A percentile compares a stretch with the other conserved stretches of the same genome.
phyloP scores from a whole-genome alignment of 2,888 invertebrate genomes.

The Oligia latruncula region DNA sequence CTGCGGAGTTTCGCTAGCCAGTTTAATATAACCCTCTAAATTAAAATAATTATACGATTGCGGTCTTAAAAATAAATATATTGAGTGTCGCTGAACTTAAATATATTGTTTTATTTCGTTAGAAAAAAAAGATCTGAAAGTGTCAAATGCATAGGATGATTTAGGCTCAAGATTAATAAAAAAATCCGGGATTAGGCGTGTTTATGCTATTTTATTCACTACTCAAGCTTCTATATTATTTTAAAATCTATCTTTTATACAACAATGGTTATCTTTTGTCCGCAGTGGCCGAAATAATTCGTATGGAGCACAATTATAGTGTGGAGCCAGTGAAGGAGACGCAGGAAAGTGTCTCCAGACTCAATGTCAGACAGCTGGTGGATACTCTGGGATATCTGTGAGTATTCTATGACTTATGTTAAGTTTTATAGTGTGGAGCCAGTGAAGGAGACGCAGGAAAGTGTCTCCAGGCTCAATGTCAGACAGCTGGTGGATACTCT shows the following conservation, averaged over 20 bases:
- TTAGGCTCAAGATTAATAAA: not conserved
- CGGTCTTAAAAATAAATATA: not conserved
- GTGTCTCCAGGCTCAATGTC: no score
- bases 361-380: slow-evolving; percentile 86
- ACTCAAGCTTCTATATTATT: not conserved
- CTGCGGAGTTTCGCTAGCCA: no score
- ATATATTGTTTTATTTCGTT: no score
- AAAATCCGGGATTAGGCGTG: not conserved
- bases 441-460: no score
- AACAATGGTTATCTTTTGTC: slow-evolving; percentile 41
- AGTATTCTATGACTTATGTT: slow-evolving; percentile 64
- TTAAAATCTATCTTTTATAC: not conserved
- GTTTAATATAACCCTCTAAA: no score
- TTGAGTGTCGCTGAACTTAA: not conserved
- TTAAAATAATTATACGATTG: no score
- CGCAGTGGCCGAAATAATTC: slow-evolving; percentile 81
- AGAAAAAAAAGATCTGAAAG: no score
- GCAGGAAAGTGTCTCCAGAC: slow-evolving; percentile 77
- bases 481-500: no score
- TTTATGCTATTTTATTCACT: not conserved
- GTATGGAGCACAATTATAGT: slow-evolving; percentile 84
- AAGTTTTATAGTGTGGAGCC: no score
- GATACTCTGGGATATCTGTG: slow-evolving; percentile 86
- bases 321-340: slow-evolving; percentile 74
- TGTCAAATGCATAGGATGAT: not conserved